phyloP scores from a whole-genome alignment of 2,113 vertebrate species.

The Amia ocellicauda region DNA sequence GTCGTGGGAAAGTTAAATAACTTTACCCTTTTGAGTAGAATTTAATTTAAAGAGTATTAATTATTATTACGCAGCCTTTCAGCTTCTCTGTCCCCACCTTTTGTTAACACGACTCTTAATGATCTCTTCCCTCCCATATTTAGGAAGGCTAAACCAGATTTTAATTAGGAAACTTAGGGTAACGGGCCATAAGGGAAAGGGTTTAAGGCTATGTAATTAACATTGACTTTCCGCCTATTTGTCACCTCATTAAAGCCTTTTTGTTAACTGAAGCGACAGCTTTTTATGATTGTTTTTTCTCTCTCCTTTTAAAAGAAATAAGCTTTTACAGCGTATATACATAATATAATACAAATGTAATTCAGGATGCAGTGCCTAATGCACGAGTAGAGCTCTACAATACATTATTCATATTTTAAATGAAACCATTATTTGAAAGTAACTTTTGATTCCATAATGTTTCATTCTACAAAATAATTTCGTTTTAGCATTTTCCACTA shows the following conservation, averaged over 20 bases:
- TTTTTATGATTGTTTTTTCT: conserved; percentile 20
- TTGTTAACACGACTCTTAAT: conserved; percentile 69
- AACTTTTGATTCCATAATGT: too few relatives aligned
- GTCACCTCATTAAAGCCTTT: conserved; percentile 60
- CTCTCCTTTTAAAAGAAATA: background rate
- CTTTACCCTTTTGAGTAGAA: conserved; percentile 65
- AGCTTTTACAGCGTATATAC: background rate
- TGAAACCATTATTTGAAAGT: too few relatives aligned
- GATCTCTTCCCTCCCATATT: conserved; percentile 48
- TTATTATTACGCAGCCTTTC: conserved; percentile 68
- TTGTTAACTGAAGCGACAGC: conserved; percentile 30
- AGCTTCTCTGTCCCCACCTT: conserved; percentile 60
- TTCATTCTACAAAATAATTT: too few relatives aligned
- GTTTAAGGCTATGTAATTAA: conserved; percentile 62
- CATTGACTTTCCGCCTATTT: conserved; percentile 65
- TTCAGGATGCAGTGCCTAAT: too few relatives aligned
- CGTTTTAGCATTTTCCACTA: too few relatives aligned
- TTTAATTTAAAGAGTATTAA: conserved; percentile 79
- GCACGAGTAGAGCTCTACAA: too few relatives aligned
- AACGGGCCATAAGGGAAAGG: conserved; percentile 50
- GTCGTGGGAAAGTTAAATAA: conserved; percentile 99
- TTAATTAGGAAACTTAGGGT: conserved; percentile 70
- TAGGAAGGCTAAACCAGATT: conserved; percentile 40
- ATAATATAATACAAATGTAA: too few relatives aligned
- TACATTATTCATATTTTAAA: too few relatives aligned